phyloP scores from a whole-genome alignment of 2,888 invertebrate genomes.

The Drosophila neoperkinsi region DNA sequence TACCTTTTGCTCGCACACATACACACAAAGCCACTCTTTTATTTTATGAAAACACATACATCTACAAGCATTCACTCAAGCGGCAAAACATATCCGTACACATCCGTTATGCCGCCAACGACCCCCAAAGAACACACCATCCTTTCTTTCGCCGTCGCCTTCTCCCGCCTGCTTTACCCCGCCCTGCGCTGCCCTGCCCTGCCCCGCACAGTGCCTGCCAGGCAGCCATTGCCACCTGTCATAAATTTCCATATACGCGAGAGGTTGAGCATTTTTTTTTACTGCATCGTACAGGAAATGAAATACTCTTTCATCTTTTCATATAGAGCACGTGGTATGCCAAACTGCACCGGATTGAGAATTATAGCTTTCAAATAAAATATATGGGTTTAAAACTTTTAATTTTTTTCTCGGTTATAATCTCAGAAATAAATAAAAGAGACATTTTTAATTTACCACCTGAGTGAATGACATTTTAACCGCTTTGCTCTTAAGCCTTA shows the following conservation, averaged over 20 bases:
- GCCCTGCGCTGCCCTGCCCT: not conserved
- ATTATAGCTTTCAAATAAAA: not conserved
- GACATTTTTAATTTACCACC: not conserved
- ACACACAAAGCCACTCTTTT: slow-evolving; percentile 71
- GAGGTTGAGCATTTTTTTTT: slow-evolving; percentile 53
- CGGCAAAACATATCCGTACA: slow-evolving; percentile 80
- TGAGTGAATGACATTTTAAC: too few relatives aligned
- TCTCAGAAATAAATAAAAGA: not conserved
- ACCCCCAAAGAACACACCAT: slow-evolving; percentile 38
- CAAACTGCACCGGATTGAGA: not conserved
- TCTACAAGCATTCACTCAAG: slow-evolving; percentile 74
- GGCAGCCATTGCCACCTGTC: slow-evolving; percentile 74
- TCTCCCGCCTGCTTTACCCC: not conserved
- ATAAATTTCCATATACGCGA: slow-evolving; percentile 76
- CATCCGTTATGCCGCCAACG: slow-evolving; percentile 70
- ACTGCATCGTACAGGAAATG: slow-evolving; percentile 19
- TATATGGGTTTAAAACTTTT: not conserved
- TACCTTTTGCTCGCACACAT: slow-evolving; percentile 33
- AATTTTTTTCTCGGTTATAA: not conserved
- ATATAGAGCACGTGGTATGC: not conserved
- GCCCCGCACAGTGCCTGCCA: slow-evolving; percentile 19
- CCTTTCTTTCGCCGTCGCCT: slow-evolving; percentile 21
- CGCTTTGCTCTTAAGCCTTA: not conserved
- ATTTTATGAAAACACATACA: slow-evolving; percentile 71
- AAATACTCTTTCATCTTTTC: slow-evolving; percentile 48